These are phyloP conservation scores for Alces alces DNA, from an alignment of 2,113 vertebrate species.

Conservation along the genomic window DNA sequence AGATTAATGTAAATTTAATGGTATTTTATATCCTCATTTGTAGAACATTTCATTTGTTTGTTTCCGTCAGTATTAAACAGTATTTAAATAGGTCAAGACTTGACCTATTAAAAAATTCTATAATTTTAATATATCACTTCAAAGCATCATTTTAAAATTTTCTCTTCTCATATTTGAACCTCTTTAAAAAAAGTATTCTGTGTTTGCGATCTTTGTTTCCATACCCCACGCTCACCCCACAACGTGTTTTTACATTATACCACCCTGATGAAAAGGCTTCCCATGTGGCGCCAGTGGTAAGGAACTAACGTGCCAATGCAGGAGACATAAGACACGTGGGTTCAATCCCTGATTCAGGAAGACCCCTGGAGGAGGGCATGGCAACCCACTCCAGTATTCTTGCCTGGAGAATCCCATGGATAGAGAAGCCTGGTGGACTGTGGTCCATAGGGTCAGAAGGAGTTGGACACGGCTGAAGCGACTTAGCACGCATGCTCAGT, in stretches of 20 bases:
- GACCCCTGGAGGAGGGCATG: neutral
- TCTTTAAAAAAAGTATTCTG: neutral
- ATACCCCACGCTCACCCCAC: neutral
- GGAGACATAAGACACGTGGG: neutral
- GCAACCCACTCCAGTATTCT: neutral
- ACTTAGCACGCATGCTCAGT: neutral
- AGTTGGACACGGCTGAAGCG: rapidly evolving
- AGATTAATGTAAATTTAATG: neutral
- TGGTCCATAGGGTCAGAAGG: neutral
- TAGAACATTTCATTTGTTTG: neutral
- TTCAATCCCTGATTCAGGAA: neutral
- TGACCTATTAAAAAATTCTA: neutral
- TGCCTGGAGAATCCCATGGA: neutral
- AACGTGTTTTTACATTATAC: neutral
- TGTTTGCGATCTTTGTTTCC: neutral
- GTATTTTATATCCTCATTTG: neutral
- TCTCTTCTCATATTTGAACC: neutral
- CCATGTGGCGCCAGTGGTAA: neutral
- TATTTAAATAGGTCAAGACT: neutral
- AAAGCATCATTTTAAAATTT: neutral
- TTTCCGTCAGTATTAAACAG: neutral
- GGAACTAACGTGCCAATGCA: neutral
- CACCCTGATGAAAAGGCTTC: neutral
- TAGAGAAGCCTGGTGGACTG: neutral
- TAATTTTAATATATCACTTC: neutral